Percentiles rank a stretch among this genome's conserved stretches.
Evolutionary conservation across 2,113 vertebrate genomes (phyloP).

Genomic region (Shinisaurus crocodilurus): DNA sequence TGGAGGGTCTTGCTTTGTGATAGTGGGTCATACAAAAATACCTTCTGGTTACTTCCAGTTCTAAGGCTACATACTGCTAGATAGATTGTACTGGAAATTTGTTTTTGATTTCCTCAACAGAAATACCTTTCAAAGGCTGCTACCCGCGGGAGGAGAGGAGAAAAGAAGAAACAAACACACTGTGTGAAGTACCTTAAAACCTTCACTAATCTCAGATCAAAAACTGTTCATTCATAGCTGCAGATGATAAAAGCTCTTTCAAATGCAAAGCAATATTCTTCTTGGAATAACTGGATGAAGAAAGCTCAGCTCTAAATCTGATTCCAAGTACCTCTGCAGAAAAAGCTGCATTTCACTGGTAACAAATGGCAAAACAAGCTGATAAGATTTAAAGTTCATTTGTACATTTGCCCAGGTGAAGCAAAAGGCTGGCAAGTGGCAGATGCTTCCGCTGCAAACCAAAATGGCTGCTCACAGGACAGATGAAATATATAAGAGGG

Average conservation of each 20-base stretch:
- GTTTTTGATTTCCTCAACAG: background rate
- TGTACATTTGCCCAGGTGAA: background rate
- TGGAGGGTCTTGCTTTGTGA: background rate
- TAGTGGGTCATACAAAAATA: background rate
- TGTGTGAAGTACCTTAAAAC: background rate
- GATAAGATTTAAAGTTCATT: background rate
- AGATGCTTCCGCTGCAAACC: conserved; percentile 33
- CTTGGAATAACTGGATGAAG: conserved; percentile 16
- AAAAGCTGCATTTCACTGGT: conserved; percentile 27
- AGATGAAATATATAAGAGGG: background rate
- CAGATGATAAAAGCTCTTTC: conserved; percentile 10
- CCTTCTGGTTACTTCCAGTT: background rate
- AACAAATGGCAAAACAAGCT: conserved; percentile 2
- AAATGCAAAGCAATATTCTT: conserved; percentile 8
- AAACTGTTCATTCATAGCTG: background rate
- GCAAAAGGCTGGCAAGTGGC: background rate
- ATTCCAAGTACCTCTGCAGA: conserved; percentile 9
- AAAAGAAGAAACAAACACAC: background rate
- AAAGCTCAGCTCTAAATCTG: conserved; percentile 6
- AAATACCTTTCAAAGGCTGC: background rate
- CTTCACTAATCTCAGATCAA: conserved; percentile 6
- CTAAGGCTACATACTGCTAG: background rate
- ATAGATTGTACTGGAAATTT: background rate
- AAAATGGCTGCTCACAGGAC: conserved; percentile 28
- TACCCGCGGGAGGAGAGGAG: background rate